Evolutionary conservation across 2,888 invertebrate genomes (phyloP).

Genomic region (Dynastes grantii): DNA sequence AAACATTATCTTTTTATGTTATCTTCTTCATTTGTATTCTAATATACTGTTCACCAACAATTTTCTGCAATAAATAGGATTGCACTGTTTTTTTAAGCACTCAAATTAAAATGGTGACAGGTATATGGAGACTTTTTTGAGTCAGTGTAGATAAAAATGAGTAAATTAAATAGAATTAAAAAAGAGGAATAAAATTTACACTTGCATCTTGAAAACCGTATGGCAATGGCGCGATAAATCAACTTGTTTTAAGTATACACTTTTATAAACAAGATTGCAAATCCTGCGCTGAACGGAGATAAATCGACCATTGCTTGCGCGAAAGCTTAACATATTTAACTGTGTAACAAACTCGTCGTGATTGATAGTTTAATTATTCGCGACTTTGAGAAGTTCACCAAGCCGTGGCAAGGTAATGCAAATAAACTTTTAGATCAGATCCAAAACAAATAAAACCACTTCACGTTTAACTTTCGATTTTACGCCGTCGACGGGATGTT

Average conservation of each 20-base stretch:
- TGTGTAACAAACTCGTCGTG: neutral
- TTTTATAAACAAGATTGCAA: neutral
- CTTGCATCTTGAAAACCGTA: too few species aligned
- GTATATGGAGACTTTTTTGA: too few species aligned
- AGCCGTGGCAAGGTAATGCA: neutral
- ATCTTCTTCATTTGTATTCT: too few species aligned
- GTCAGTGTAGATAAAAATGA: too few species aligned
- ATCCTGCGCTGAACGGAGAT: neutral
- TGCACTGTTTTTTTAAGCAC: too few species aligned
- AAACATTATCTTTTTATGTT: too few species aligned
- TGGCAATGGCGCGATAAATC: too few species aligned
- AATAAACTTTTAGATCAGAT: constrained; percentile 1
- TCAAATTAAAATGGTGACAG: too few species aligned
- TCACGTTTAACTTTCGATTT: constrained; percentile 29
- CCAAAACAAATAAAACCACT: constrained; percentile 38
- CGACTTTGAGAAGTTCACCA: neutral
- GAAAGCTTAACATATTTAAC: neutral
- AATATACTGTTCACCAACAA: too few species aligned
- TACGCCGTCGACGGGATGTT: constrained; percentile 15
- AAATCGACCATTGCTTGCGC: constrained; percentile 5
- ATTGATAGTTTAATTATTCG: constrained; percentile 17
- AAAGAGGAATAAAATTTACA: too few species aligned
- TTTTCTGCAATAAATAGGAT: too few species aligned
- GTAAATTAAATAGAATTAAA: too few species aligned
- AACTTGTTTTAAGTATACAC: neutral